Percentiles rank a stretch among this genome's conserved stretches.
These are phyloP conservation scores for Candoia aspera DNA, from an alignment of 2,113 vertebrate genomes.

Conservation along the genomic window DNA sequence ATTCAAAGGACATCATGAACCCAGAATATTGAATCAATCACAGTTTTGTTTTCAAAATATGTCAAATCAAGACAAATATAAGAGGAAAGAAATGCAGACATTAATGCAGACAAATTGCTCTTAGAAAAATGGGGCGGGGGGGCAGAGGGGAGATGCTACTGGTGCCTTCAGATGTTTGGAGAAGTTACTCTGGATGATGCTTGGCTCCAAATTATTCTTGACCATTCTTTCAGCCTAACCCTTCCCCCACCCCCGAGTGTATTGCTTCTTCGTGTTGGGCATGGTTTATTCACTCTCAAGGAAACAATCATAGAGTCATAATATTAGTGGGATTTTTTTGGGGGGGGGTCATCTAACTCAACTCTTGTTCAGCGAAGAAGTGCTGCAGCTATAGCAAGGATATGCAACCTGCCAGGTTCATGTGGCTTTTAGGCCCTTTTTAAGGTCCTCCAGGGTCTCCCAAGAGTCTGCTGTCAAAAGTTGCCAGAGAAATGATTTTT, in stretches of 20 bases:
- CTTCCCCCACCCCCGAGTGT: neutral
- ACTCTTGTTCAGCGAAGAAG: neutral
- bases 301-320: neutral
- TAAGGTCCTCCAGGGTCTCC: neutral
- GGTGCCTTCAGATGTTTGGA: neutral
- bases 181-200: neutral
- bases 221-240: neutral
- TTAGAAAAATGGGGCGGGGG: neutral
- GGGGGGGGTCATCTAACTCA: neutral
- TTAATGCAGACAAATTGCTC: neutral
- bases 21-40: neutral
- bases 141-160: neutral
- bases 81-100: neutral
- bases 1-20: neutral
- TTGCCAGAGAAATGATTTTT: neutral
- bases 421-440: neutral
- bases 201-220: neutral
- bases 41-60: conserved; percentile 5
- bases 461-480: neutral
- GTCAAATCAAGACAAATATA: neutral
- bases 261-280: neutral
- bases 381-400: neutral
- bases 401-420: neutral
- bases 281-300: neutral
- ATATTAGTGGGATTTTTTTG: neutral